These are phyloP conservation scores for Aurelia aurita complex sp. Pacific DNA, from an alignment of 30 jellyfish, hydroid and myxozoan species.

Conservation along the genomic window DNA sequence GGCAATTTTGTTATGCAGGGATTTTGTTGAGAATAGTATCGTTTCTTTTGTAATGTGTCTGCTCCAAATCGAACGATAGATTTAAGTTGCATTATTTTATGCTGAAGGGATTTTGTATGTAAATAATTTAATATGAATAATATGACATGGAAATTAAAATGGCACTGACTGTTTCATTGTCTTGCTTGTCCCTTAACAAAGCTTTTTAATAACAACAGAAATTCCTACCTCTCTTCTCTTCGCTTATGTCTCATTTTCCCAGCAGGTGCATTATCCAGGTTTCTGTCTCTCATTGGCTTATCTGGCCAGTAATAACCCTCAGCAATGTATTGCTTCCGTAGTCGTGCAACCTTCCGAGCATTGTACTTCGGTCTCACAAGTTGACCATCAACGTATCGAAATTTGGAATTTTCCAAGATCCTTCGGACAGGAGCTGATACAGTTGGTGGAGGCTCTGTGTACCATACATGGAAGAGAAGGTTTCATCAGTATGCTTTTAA, in stretches of 20 bases:
- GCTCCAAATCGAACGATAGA: no score
- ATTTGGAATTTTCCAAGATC: slow-evolving; percentile 60
- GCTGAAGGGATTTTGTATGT: no score
- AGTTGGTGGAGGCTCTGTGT: slow-evolving; percentile 68
- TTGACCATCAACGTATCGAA: slow-evolving; percentile 50
- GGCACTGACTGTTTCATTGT: background rate
- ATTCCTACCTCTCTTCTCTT: slow-evolving; percentile 54
- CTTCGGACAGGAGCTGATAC: slow-evolving; percentile 68
- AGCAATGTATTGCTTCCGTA: slow-evolving; percentile 66
- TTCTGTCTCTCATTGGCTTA: slow-evolving; percentile 85
- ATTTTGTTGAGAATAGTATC: no score
- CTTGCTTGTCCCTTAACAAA: background rate
- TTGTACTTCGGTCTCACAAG: slow-evolving; percentile 48
- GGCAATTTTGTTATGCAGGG: no score
- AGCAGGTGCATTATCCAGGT: slow-evolving; percentile 74
- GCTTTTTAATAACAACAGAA: background rate
- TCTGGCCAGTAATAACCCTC: slow-evolving; percentile 93
- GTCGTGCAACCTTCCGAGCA: slow-evolving; percentile 64
- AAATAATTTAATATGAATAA: no score
- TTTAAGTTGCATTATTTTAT: no score
- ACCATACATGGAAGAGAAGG: background rate
- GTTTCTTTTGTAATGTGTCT: no score
- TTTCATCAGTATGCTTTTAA: background rate
- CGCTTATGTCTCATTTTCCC: slow-evolving; percentile 46
- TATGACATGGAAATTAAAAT: background rate